Conservation (phyloP, 2,888 invertebrate genomes). For the Marronus borbonicus region DNA sequence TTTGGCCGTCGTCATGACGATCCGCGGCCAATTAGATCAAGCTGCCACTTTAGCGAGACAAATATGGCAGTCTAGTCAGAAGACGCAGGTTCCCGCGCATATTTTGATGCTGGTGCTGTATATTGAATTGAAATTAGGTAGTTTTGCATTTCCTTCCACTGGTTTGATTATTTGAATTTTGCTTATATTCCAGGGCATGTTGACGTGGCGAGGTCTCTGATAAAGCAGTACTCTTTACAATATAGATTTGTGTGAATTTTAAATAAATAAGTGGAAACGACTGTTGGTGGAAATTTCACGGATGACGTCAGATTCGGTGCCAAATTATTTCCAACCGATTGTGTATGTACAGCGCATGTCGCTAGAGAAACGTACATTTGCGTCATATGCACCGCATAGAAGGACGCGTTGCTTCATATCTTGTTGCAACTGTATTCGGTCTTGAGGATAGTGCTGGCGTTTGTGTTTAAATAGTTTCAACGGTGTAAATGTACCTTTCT, state of each 20-base stretch:
- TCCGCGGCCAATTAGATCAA: conserved; percentile 83
- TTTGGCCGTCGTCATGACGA: conserved; percentile 82
- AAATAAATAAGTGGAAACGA: not conserved
- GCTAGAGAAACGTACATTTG: too few relatives aligned
- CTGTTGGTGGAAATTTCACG: too few relatives aligned
- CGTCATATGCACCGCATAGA: too few relatives aligned
- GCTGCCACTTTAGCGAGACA: conserved; percentile 68
- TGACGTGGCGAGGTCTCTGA: conserved; percentile 75
- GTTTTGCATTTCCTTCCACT: not conserved
- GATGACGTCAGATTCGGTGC: too few relatives aligned
- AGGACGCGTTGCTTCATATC: too few relatives aligned
- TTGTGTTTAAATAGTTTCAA: too few relatives aligned
- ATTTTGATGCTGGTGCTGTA: conserved; percentile 78
- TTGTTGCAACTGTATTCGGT: too few relatives aligned
- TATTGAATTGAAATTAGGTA: conserved; percentile 77
- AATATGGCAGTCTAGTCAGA: conserved; percentile 73
- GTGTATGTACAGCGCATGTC: too few relatives aligned
- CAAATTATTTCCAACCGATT: too few relatives aligned
- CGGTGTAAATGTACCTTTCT: too few relatives aligned
- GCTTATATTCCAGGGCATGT: conserved; percentile 71
- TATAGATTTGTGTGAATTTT: conserved; percentile 59
- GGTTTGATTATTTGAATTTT: conserved; percentile 31
- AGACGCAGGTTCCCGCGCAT: conserved; percentile 74
- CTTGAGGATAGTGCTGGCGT: too few relatives aligned
- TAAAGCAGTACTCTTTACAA: conserved; percentile 76